Evolutionary conservation across 2,113 vertebrate species (phyloP).

Genomic region (Ctenodactylus gundi): DNA sequence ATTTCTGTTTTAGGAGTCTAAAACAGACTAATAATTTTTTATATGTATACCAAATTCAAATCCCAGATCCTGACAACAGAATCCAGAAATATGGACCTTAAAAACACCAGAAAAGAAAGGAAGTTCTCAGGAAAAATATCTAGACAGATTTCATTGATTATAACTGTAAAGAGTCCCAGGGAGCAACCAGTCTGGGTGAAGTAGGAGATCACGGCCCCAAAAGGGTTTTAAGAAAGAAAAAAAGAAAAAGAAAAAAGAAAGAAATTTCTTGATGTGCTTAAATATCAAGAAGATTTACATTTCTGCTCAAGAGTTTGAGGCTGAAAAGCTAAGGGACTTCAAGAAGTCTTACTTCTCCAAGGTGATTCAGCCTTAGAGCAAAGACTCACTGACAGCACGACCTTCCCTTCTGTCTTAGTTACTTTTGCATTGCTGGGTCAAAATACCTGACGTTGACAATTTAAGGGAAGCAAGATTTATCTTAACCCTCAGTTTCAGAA

Average conservation of each 20-base stretch:
- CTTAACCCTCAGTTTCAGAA: too few relatives aligned
- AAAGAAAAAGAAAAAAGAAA: not conserved
- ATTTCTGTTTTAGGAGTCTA: not conserved
- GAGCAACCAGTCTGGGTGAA: not conserved
- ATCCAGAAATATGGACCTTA: not conserved
- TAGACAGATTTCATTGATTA: not conserved
- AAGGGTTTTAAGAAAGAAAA: not conserved
- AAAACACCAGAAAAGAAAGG: not conserved
- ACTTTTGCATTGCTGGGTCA: too few relatives aligned
- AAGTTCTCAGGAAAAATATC: not conserved
- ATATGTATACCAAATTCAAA: conserved; percentile 6
- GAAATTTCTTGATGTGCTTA: not conserved
- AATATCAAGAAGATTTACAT: not conserved
- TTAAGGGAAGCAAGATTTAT: too few relatives aligned
- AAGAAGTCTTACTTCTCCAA: not conserved
- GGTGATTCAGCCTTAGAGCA: not conserved
- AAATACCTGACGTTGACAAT: too few relatives aligned
- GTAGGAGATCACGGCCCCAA: not conserved
- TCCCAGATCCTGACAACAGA: not conserved
- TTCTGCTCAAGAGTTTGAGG: not conserved
- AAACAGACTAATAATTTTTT: not conserved
- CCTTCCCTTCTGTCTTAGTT: too few relatives aligned
- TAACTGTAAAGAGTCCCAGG: not conserved
- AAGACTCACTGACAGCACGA: not conserved
- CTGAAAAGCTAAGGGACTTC: not conserved